phyloP scores from a whole-genome alignment of 2,113 vertebrate species.

The Epinephelus moara region DNA sequence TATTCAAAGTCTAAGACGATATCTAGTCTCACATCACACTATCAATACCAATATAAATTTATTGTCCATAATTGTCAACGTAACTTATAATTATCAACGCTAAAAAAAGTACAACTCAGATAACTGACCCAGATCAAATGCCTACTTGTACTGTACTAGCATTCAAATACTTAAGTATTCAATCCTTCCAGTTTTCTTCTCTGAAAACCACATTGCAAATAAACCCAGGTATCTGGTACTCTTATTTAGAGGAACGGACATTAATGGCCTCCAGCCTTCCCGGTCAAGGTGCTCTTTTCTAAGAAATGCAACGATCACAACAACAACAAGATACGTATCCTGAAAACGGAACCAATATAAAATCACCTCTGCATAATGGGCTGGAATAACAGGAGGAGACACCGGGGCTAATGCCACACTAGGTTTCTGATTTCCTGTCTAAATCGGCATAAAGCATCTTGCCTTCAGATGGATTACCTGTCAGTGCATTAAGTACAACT shows the following conservation, averaged over 20 bases:
- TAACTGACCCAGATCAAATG: background rate
- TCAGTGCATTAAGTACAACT: constrained; percentile 83
- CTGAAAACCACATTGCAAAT: constrained; percentile 16
- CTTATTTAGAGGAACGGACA: constrained; percentile 1
- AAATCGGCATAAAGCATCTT: constrained; percentile 77
- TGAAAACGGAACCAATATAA: constrained; percentile 13
- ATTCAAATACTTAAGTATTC: background rate
- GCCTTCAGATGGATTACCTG: constrained; percentile 84
- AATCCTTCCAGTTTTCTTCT: background rate
- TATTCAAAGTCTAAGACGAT: too few species aligned
- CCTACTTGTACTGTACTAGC: background rate
- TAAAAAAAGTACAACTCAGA: background rate
- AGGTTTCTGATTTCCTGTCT: constrained; percentile 82
- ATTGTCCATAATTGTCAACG: too few species aligned
- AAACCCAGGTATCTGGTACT: constrained; percentile 23
- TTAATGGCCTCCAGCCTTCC: background rate
- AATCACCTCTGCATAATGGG: constrained; percentile 28
- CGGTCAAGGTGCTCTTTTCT: background rate
- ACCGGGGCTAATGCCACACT: constrained; percentile 58
- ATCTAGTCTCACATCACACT: too few species aligned
- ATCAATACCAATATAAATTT: too few species aligned
- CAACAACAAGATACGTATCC: constrained; percentile 6
- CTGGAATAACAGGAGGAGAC: constrained; percentile 67
- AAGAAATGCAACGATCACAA: background rate
- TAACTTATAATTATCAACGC: too few species aligned